phyloP scores from a whole-genome alignment of 1,140 invertebrate species.

The Propsilocerus akamusi region DNA sequence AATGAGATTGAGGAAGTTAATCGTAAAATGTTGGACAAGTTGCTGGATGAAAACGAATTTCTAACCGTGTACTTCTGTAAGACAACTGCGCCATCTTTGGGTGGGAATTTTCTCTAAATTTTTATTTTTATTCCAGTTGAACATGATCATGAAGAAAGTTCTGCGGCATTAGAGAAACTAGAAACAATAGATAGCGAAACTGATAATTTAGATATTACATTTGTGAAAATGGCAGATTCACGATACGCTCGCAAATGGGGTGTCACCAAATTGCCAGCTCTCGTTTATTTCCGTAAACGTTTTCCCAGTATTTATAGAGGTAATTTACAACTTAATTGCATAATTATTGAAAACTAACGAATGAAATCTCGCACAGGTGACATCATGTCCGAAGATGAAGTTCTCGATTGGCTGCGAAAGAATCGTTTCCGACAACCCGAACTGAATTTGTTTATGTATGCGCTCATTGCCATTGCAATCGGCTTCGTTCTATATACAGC shows the following conservation, averaged over 20 bases:
- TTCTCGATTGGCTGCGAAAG: constrained; percentile 85
- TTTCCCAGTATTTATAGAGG: constrained; percentile 91
- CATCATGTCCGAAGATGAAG: constrained; percentile 62
- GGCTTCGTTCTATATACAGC: constrained; percentile 79
- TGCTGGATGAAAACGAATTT: constrained; percentile 87
- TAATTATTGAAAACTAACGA: neutral
- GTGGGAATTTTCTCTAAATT: constrained; percentile 4
- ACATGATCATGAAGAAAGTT: constrained; percentile 57
- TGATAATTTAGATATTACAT: constrained; percentile 85
- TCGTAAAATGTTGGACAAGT: constrained; percentile 84
- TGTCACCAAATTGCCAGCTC: constrained; percentile 76
- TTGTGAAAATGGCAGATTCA: constrained; percentile 85
- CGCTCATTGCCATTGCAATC: constrained; percentile 63
- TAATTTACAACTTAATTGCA: constrained; percentile 20
- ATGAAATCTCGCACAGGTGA: constrained; percentile 39
- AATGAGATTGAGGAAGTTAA: constrained; percentile 95
- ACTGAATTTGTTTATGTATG: constrained; percentile 88
- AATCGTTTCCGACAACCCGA: constrained; percentile 86
- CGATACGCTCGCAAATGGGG: constrained; percentile 88
- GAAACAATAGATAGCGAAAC: constrained; percentile 88
- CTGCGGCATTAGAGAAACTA: constrained; percentile 57
- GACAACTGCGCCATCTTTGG: constrained; percentile 13
- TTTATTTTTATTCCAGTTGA: constrained; percentile 38
- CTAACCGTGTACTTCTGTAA: constrained; percentile 90
- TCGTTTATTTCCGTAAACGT: constrained; percentile 83